phyloP scores from a whole-genome alignment of 2,113 vertebrate species.

The Leucosticte australis region DNA sequence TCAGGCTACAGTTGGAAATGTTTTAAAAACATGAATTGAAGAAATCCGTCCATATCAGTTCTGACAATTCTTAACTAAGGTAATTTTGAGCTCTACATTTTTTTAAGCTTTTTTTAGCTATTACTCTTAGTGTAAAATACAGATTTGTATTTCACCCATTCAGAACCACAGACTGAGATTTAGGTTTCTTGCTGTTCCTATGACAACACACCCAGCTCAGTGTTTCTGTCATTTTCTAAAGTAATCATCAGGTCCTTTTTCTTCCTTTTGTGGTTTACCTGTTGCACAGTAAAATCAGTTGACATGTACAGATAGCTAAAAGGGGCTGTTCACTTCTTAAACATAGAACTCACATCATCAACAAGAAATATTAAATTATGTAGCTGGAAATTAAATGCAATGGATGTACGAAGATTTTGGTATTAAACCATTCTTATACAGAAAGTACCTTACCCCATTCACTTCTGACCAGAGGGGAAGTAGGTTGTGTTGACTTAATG shows the following conservation, averaged over 20 bases:
- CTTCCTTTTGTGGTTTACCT: not conserved
- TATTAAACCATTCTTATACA: not conserved
- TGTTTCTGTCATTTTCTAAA: constrained; percentile 1
- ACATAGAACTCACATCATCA: not conserved
- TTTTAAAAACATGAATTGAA: not conserved
- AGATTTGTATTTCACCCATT: not conserved
- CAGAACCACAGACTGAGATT: not conserved
- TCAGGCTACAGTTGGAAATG: not conserved
- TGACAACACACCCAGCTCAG: constrained; percentile 22
- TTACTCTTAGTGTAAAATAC: not conserved
- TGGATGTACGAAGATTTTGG: accelerated
- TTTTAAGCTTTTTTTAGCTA: not conserved
- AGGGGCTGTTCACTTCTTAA: not conserved
- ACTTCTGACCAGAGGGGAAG: not conserved
- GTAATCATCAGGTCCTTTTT: not conserved
- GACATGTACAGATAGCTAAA: not conserved
- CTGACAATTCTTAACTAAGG: not conserved
- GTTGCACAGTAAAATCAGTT: not conserved
- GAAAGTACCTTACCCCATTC: accelerated
- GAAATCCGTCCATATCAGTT: not conserved
- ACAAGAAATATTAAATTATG: not conserved
- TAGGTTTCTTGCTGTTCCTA: constrained; percentile 12
- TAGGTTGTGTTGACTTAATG: not conserved
- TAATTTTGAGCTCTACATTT: not conserved
- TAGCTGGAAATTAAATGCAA: not conserved